Conservation (phyloP, 2,113 vertebrate species). For the Cyanoderma ruficeps region DNA sequence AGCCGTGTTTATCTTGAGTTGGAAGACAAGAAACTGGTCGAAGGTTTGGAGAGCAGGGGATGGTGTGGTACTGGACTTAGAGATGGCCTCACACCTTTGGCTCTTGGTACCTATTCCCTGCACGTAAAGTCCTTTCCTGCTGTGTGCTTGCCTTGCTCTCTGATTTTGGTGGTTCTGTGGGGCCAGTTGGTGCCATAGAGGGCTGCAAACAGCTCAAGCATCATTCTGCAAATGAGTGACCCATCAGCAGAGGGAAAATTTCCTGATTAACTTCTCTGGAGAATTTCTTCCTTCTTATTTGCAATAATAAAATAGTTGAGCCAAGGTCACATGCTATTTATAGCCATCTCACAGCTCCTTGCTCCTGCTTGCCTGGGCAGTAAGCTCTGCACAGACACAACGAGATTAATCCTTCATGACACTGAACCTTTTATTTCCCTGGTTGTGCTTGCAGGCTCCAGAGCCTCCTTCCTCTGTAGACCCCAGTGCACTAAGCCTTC, state of each 20-base stretch:
- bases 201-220: not conserved
- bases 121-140: not conserved
- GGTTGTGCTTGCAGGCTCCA: not conserved
- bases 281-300: not conserved
- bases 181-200: fast-evolving
- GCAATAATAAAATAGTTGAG: conserved; percentile 1
- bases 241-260: not conserved
- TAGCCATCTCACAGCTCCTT: not conserved
- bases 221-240: not conserved
- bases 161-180: not conserved
- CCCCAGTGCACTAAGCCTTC: not conserved
- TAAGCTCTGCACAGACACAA: conserved; percentile 7
- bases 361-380: not conserved
- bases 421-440: conserved; percentile 41
- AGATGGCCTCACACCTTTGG: not conserved
- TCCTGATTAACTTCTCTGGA: not conserved
- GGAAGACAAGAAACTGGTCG: not conserved
- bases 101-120: not conserved
- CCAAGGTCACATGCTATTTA: not conserved
- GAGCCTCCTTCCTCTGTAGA: not conserved
- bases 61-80: not conserved
- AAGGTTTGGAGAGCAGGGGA: not conserved
- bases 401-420: conserved; percentile 23
- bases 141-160: not conserved
- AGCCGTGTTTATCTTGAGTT: not conserved